Base-by-base conservation (phyloP, 2,113 vertebrate genomes). In the Lucifuga dentata region DNA sequence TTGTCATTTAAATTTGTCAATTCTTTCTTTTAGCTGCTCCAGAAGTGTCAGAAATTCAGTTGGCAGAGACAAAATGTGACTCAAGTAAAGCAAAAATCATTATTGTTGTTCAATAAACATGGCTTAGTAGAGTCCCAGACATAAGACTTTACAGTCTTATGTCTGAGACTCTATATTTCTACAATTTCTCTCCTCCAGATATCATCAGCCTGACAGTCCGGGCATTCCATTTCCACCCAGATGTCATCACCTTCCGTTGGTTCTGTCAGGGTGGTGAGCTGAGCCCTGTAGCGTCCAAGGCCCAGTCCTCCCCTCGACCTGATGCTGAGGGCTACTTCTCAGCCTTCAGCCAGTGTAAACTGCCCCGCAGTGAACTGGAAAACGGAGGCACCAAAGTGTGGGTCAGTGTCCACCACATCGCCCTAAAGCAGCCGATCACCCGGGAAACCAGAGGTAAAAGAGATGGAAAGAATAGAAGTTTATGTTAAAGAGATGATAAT, bases 201-300 rank as follows among this genome's bases (percentile, higher is more conserved):
- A 66, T 90, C 23, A 86, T 93, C 63, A 89, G 72, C 26, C 57
- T 94, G 85, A 91, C 90, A 0, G 88, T 88, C 0, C 49, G 33
- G 23, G 92, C 92, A 0, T 81, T 87, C 24, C 80, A 76, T 46
- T 94, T 94, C 70, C 92, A 94, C 60, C 93, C 93, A 0, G 92
- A 93, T 0, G 35, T 93, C 76, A 91, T 94, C 49, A 93, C 91
- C 7, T 93, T 94, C 79, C 93, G 93, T 41, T 94, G 93, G 93
- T 94, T 93, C 80, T 94, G 93, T 73, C 78, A 93, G 69, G 93
- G 92, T 0, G 86, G 91, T 0, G 93, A 94, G 80, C 90, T 93
- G 70, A 90, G 89, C 49, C 92, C 92, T 0, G 89, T 93, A 36
- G 90, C 91, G 0, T 90, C 92, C 4, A 83, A 86, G 66, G 89